Evolutionary conservation across 2,888 invertebrate genomes (phyloP).

Genomic region (Mycalesis mineus): DNA sequence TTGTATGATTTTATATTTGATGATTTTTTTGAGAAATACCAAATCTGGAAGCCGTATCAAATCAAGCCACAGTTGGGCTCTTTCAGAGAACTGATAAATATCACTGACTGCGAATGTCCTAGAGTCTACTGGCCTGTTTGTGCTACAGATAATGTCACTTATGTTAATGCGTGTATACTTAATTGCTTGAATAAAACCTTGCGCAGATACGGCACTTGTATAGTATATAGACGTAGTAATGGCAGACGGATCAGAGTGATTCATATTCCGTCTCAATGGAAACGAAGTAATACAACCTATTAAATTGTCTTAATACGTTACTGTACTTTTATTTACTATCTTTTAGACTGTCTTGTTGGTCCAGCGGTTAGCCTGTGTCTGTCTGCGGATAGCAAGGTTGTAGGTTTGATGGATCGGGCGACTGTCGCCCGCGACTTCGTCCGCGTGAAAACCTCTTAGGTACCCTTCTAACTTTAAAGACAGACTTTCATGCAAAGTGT

Average conservation of each 20-base stretch:
- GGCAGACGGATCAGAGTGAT: neutral
- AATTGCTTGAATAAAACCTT: conserved; percentile 30
- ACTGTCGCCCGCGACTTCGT: no score
- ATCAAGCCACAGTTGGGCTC: conserved; percentile 1
- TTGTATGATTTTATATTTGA: neutral
- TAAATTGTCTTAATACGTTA: neutral
- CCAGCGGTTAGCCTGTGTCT: no score
- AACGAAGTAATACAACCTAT: neutral
- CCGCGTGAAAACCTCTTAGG: no score
- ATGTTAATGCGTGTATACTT: conserved; percentile 41
- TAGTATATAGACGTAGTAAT: conserved; percentile 37
- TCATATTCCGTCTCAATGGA: conserved; percentile 21
- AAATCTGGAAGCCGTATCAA: conserved; percentile 18
- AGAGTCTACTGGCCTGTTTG: conserved; percentile 43
- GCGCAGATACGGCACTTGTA: conserved; percentile 38
- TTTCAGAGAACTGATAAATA: conserved; percentile 17
- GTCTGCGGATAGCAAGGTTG: no score
- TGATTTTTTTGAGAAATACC: conserved; percentile 9
- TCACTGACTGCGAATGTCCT: conserved; percentile 35
- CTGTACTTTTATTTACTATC: no score
- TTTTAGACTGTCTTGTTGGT: no score
- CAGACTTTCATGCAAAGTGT: no score
- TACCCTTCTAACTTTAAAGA: no score
- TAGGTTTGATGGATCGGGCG: no score
- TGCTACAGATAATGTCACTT: conserved; percentile 33